A percentile compares a stretch with the other conserved stretches of the same genome.
phyloP scores from a whole-genome alignment of 2,888 invertebrate genomes.

The Ectobius pallidus region DNA sequence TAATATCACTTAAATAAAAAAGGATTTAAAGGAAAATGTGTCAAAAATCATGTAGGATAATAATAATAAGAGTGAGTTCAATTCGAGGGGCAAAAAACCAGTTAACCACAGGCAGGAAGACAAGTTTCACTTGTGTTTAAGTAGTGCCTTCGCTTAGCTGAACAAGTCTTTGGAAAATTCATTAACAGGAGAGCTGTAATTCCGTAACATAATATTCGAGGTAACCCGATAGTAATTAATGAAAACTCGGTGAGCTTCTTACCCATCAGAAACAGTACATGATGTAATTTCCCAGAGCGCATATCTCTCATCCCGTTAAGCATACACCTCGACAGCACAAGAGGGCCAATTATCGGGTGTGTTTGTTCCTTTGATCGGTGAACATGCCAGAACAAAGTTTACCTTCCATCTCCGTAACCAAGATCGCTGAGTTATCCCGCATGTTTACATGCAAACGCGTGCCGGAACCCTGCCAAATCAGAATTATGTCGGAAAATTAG shows the following conservation, averaged over 20 bases:
- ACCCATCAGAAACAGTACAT: neutral
- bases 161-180: neutral
- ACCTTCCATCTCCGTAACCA: conserved; percentile 26
- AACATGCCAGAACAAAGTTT: conserved; percentile 36
- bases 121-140: too few species aligned
- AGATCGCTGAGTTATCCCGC: conserved; percentile 1
- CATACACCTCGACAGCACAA: conserved; percentile 29
- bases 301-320: conserved; percentile 36
- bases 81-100: too few species aligned
- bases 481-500: neutral
- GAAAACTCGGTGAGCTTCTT: conserved; percentile 27
- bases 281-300: conserved; percentile 36
- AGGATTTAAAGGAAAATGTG: too few species aligned
- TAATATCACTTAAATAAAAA: too few species aligned
- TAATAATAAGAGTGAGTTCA: too few species aligned
- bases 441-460: conserved; percentile 7
- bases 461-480: neutral
- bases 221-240: conserved; percentile 36
- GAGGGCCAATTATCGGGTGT: conserved; percentile 34
- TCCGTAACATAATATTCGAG: conserved; percentile 27
- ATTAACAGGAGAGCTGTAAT: conserved; percentile 25
- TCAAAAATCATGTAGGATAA: too few species aligned
- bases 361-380: conserved; percentile 38
- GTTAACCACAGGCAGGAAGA: too few species aligned
- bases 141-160: neutral